Conservation (phyloP, 2,888 invertebrate genomes). For the Cheilosia vulpina region DNA sequence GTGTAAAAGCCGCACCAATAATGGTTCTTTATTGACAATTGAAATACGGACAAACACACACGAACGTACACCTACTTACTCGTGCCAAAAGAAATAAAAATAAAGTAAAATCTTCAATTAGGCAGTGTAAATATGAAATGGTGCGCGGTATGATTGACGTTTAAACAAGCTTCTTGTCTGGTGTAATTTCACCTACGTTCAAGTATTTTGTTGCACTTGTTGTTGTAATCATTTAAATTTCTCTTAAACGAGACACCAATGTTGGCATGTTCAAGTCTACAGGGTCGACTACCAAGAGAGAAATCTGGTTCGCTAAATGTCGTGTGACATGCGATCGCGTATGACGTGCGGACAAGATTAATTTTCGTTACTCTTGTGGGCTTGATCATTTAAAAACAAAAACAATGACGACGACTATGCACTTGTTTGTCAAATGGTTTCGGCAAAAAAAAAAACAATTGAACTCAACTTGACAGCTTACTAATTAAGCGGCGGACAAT, state of each 20-base stretch:
- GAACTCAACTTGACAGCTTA: conserved; percentile 3
- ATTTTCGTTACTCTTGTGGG: conserved; percentile 16
- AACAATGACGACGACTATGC: neutral
- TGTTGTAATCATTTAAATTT: conserved; percentile 40
- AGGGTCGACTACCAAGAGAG: conserved; percentile 7
- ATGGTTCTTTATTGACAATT: conserved; percentile 15
- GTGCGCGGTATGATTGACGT: conserved; percentile 29
- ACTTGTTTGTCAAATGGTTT: neutral
- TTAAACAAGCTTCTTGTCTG: conserved; percentile 25
- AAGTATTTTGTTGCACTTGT: conserved; percentile 34
- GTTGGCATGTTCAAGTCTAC: conserved; percentile 20
- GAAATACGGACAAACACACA: neutral
- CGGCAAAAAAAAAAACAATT: neutral
- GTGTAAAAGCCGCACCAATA: conserved; percentile 2
- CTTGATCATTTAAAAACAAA: neutral
- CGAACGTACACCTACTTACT: too few relatives aligned
- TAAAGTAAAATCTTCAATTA: conserved; percentile 24
- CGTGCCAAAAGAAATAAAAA: neutral
- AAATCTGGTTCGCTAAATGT: conserved; percentile 38
- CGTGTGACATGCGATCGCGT: conserved; percentile 9
- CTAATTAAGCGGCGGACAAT: neutral
- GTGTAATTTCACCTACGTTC: conserved; percentile 45
- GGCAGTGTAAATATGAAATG: conserved; percentile 19
- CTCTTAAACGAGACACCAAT: conserved; percentile 28
- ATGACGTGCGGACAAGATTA: conserved; percentile 19